Evolutionary conservation across 1,140 invertebrate genomes (phyloP).

Genomic region (Hestina assimilis): DNA sequence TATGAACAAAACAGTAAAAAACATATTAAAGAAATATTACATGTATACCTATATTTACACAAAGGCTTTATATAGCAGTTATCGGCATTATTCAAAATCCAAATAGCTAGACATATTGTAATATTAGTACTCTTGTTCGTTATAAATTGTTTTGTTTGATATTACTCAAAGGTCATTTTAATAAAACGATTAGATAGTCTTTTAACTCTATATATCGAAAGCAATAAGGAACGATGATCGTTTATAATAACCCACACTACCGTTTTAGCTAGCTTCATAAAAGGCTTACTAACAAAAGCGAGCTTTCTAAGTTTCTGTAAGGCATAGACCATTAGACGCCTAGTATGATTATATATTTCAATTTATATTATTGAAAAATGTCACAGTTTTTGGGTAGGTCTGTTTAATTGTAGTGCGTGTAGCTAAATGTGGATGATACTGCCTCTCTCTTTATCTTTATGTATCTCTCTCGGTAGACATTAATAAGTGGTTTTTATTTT

Average conservation of each 20-base stretch:
- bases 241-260: conserved; percentile 26
- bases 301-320: conserved; percentile 27
- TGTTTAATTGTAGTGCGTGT: background rate
- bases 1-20: too few species aligned
- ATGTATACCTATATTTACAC: too few species aligned
- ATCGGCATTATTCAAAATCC: background rate
- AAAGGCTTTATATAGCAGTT: background rate
- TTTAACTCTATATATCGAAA: conserved; percentile 27
- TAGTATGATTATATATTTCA: conserved; percentile 6
- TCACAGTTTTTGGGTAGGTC: background rate
- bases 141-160: conserved; percentile 13
- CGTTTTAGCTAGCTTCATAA: conserved; percentile 24
- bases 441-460: background rate
- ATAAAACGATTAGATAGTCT: conserved; percentile 26
- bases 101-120: background rate
- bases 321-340: conserved; percentile 7
- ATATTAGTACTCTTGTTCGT: background rate
- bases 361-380: background rate
- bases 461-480: background rate
- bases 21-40: too few species aligned
- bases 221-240: conserved; percentile 22
- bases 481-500: background rate
- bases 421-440: too few species aligned
- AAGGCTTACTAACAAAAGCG: conserved; percentile 30
- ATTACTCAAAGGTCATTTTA: conserved; percentile 24